Evolutionary conservation across 1,140 invertebrate species (phyloP).

Genomic region (Scaptomyza hsui): DNA sequence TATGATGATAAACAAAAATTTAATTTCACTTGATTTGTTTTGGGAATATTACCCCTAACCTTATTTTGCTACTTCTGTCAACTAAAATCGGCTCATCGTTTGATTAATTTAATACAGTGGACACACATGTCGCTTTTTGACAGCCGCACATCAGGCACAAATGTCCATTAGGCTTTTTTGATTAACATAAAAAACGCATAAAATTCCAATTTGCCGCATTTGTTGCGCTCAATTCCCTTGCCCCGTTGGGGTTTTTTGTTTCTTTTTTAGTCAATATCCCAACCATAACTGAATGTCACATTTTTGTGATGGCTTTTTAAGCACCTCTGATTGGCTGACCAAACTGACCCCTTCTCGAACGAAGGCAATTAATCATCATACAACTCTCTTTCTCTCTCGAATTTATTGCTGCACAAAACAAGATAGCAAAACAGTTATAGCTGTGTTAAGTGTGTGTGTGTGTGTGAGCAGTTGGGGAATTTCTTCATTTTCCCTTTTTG

Average conservation of each 20-base stretch:
- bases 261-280: not conserved
- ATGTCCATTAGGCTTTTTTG: slow-evolving; percentile 32
- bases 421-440: not conserved
- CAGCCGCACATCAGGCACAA: slow-evolving; percentile 14
- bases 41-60: not conserved
- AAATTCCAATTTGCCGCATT: slow-evolving; percentile 68
- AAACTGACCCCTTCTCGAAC: not conserved
- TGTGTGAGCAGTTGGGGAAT: not conserved
- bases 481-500: slow-evolving; percentile 86
- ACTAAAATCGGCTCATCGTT: slow-evolving; percentile 86
- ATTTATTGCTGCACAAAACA: slow-evolving; percentile 30
- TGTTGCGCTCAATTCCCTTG: slow-evolving; percentile 48
- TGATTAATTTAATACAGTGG: slow-evolving; percentile 26
- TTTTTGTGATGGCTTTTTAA: slow-evolving; percentile 58
- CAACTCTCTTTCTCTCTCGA: slow-evolving; percentile 25
- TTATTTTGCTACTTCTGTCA: slow-evolving; percentile 50
- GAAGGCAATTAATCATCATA: slow-evolving; percentile 38
- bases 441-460: not conserved
- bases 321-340: slow-evolving; percentile 34
- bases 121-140: slow-evolving; percentile 31
- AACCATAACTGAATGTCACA: slow-evolving; percentile 30
- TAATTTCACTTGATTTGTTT: not conserved
- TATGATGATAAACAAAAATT: slow-evolving; percentile 25
- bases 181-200: slow-evolving; percentile 66
- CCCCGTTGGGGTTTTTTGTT: slow-evolving; percentile 5